Evolutionary conservation across 2,113 vertebrate species (phyloP), one percentile per base, ranked within the genome.

Genomic region (Ascaphus truei): DNA sequence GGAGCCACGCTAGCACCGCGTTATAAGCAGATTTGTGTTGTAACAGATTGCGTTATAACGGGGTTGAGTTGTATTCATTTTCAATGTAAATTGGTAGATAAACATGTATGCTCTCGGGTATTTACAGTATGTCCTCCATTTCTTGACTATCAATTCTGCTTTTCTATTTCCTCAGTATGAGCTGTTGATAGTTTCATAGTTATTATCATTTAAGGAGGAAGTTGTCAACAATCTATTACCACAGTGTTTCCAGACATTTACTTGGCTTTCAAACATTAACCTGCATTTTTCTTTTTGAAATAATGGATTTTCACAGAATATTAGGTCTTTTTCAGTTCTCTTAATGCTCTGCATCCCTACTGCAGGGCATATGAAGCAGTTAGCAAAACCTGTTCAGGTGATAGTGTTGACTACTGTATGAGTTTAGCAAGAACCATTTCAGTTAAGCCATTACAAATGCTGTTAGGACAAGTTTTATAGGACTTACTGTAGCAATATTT

Each of bases 301-400:
- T 65, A 39, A 53, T 65, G 23, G 33, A 16, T 65, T 63, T 63
- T 26, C 45, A 64, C 47, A 64, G 62, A 6, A 52, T 64, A 27
- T 64, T 62, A 62, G 29, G 26, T 34, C 31, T 62, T 47, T 62
- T 26, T 26, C 45, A 34, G 30, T 34, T 48, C 16, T n/a, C 30
- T 51, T 31, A 3, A 15, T 16, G 34, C 51, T 33, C 43, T 7
- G 36, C 45, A 43, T 33, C 37, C 20, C 7, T 31, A 36, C 63
- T 22, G 37, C 51, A 10, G 51, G 47, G 63, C 37, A 56, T 18
- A 20, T 8, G 16, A 15, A 45, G 15, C 37, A 26, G 34, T 39
- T 55, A 43, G 56, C 26, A 41, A 53, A 11, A 20, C 37, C 50
- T 41, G 23, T 66, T 31, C 50, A 55, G 37, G 23, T 43, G 63